Evolutionary conservation across 2,113 vertebrate species (phyloP).

Genomic region (Bubo blakistoni): DNA sequence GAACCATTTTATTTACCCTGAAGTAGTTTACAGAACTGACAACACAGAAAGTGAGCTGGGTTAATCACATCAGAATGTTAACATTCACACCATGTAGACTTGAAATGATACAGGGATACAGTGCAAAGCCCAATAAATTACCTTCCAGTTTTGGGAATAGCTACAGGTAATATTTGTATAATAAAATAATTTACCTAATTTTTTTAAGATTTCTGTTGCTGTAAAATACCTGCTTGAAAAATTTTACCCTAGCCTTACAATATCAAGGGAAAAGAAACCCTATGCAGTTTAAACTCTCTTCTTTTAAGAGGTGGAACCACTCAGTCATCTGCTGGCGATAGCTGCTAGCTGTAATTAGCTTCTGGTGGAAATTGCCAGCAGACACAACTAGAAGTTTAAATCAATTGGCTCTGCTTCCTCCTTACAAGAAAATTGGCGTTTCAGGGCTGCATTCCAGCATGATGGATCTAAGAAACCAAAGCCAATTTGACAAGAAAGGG

Average conservation of each 20-base stretch:
- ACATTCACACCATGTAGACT: neutral
- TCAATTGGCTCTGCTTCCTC: conserved; percentile 53
- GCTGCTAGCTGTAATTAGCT: conserved; percentile 47
- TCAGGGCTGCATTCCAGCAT: conserved; percentile 2
- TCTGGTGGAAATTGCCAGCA: conserved; percentile 44
- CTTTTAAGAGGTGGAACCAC: neutral
- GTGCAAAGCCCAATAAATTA: neutral
- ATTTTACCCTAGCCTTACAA: neutral
- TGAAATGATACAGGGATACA: neutral
- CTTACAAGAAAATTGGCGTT: conserved; percentile 13
- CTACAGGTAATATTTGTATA: neutral
- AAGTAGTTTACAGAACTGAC: neutral
- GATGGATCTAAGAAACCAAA: conserved; percentile 50
- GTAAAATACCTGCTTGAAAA: neutral
- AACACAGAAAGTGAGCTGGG: neutral
- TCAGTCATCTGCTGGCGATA: neutral
- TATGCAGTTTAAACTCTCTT: neutral
- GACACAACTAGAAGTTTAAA: conserved; percentile 44
- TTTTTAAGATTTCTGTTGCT: neutral
- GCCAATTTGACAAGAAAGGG: conserved; percentile 37
- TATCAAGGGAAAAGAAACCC: neutral
- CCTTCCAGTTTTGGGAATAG: neutral
- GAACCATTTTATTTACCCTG: neutral
- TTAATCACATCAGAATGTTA: neutral
- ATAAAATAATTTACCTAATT: neutral